Conservation (phyloP, 2,113 vertebrate genomes). For the Donacobius atricapilla region DNA sequence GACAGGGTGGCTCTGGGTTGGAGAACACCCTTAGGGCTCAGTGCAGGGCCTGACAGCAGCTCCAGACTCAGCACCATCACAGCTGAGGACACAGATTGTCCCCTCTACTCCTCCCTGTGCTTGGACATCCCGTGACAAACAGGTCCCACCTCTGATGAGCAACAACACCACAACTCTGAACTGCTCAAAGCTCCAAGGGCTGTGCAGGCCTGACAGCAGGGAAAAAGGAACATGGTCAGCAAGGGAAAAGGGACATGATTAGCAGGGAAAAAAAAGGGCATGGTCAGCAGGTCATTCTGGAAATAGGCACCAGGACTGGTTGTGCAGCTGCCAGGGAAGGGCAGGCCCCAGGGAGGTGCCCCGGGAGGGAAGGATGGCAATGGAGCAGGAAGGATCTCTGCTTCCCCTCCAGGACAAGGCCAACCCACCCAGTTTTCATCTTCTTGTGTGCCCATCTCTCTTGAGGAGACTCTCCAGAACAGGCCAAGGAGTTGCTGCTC, state of each 20-base stretch:
- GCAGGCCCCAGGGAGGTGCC: neutral
- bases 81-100: neutral
- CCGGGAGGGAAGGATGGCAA: neutral
- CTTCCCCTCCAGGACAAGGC: neutral
- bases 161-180: neutral
- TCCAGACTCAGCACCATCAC: neutral
- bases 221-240: neutral
- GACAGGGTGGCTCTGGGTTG: neutral
- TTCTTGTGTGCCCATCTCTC: neutral
- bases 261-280: neutral
- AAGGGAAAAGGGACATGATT: neutral
- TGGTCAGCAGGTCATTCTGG: neutral
- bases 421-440: neutral
- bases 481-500: neutral
- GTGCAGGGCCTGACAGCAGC: neutral
- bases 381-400: neutral
- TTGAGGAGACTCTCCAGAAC: neutral
- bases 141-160: conserved; percentile 1
- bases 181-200: neutral
- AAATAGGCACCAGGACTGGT: neutral
- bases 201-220: neutral
- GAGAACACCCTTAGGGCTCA: neutral
- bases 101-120: neutral
- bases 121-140: neutral
- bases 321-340: neutral